A percentile compares a stretch with the other conserved stretches of the same genome.
Conservation (phyloP, 2,888 invertebrate genomes). For the Cataglyphis livida region DNA sequence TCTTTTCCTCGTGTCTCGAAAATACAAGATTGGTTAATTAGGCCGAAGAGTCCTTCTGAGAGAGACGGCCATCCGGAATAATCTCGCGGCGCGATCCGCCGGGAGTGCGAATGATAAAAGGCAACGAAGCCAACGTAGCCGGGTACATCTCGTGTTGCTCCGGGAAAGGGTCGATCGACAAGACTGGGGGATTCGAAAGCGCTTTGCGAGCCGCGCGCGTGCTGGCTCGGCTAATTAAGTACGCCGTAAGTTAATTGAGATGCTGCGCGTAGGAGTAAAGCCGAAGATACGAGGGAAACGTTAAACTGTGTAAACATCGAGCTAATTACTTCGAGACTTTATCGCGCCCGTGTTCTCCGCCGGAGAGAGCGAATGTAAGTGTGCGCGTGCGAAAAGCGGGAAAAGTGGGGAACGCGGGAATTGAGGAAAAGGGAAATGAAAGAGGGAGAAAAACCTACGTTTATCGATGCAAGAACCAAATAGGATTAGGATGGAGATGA, state of each 20-base stretch:
- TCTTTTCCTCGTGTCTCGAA: neutral
- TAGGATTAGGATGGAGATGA: conserved; percentile 27
- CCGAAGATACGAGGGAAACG: conserved; percentile 75
- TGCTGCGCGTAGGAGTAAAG: conserved; percentile 69
- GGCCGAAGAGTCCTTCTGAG: neutral
- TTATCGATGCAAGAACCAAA: conserved; percentile 28
- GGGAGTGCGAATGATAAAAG: conserved; percentile 21
- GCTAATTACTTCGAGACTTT: conserved; percentile 81
- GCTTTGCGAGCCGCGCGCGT: conserved; percentile 62
- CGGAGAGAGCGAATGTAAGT: conserved; percentile 29
- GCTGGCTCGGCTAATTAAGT: conserved; percentile 81
- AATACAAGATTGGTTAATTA: neutral
- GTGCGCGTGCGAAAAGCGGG: conserved; percentile 42
- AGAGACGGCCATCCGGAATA: conserved; percentile 6
- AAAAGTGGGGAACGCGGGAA: neutral
- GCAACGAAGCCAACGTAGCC: neutral
- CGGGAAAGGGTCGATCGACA: conserved; percentile 42
- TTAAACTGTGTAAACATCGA: conserved; percentile 82
- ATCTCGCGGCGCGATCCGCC: conserved; percentile 13
- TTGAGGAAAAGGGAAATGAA: neutral
- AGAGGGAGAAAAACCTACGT: neutral
- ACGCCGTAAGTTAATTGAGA: conserved; percentile 81
- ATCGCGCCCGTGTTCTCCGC: conserved; percentile 64
- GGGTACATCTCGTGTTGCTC: neutral
- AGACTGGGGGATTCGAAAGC: conserved; percentile 59